Conservation (phyloP, 1,140 invertebrate genomes). For the Cardiocondyla obscurior region DNA sequence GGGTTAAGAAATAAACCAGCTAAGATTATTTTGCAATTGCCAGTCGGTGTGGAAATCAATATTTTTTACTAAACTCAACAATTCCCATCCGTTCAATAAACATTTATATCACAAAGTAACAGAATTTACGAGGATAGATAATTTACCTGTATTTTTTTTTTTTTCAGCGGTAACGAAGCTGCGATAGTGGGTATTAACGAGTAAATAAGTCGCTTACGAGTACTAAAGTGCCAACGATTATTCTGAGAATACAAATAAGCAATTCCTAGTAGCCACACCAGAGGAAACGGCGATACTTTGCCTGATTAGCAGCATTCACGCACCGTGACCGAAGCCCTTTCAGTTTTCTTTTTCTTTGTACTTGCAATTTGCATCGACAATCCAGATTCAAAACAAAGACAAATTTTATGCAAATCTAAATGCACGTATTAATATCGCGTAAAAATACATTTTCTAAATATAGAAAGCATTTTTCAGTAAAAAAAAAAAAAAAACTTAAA, state of each 20-base stretch:
- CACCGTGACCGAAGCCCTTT: background rate
- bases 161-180: constrained; percentile 23
- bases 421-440: background rate
- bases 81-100: constrained; percentile 3
- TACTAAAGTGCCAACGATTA: constrained; percentile 37
- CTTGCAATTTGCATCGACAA: background rate
- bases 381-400: no score
- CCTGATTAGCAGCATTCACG: constrained; percentile 17
- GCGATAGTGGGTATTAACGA: constrained; percentile 32
- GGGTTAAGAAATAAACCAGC: background rate
- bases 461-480: background rate
- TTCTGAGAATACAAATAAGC: constrained; percentile 37
- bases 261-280: background rate
- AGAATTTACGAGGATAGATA: constrained; percentile 3
- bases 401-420: background rate
- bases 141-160: background rate
- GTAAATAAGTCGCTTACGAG: constrained; percentile 38
- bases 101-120: constrained; percentile 41
- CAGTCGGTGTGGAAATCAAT: background rate
- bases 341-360: background rate
- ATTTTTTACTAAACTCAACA: background rate
- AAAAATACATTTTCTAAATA: background rate
- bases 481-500: no score
- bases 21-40: constrained; percentile 16
- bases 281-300: background rate